Base-by-base conservation (phyloP, 35 echinoderm and acorn worm genomes). In the Chiridota heheva region DNA sequence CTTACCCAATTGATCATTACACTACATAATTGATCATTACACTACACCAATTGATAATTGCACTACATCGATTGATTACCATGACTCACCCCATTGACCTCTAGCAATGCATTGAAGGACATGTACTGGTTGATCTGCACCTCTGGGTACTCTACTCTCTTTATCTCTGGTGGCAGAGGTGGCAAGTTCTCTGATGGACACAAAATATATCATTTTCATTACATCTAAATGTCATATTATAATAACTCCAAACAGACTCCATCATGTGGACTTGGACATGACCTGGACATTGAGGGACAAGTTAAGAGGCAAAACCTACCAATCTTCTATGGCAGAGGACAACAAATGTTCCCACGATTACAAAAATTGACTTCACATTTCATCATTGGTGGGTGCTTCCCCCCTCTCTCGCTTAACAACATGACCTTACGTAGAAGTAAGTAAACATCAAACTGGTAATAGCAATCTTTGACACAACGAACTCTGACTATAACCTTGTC, bases 91-190 rank as follows among this genome's bases (percentile, higher is more conserved):
- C 88, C 94, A 77, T 82, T 63, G 35, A 97, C 37, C 15, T 79
- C 78, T 3, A 91, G 22, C 1, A 82, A 30, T 16, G 73, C 79
- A 40, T 86, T 80, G 38, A 97, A 24, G 2, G 89, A 58, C 78
- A 97, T 91, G 38, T 76, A 91, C n/a, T 97, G 89, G 26, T 78
- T 91, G 25, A 97, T 63, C 57, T 83, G 63, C 18, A 91, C 78
- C 5, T 87, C 83, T 7, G 70, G 36, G 49, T 97, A 91, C 1
- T 77, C 94, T 66, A 87, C 83, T 58, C 91, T 91, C 2, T 62
- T 71, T 27, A 96, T 87, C 33, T 82, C 60, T n/a, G 61, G 70
- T 13, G 94, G 94, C 4, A 84, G 20, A 27, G 63, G 42, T 40
- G 94, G 94, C 44, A 88, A 58, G 36, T 69, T 60, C 36, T 78